Base-by-base conservation (phyloP, 64 coral and sea anemone genomes). In the Pachyseris speciosa region DNA sequence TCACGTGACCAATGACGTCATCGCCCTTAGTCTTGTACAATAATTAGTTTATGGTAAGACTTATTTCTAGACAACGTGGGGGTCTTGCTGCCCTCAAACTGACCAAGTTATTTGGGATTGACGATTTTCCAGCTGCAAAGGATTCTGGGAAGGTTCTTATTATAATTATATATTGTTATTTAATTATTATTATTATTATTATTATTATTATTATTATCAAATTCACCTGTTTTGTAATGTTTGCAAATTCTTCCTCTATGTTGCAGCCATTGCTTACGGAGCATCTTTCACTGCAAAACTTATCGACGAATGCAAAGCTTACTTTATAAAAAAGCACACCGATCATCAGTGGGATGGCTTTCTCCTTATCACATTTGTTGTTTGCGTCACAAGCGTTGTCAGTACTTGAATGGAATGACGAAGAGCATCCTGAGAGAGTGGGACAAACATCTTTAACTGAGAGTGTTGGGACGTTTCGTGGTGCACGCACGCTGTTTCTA, bases 401-500 rank as follows among this genome's bases (percentile, higher is more conserved):
- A 26, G 69, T 38, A 88, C 51, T 75, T 88, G 86, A 88, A 58
- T 75, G 37, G 22, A 59, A 59, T 26, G 53, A 88, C 2, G 29
- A 28, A 16, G 86, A 34, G 69, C 86, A 88, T 60, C 27, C 7
- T 33, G 67, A 57, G 2, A 88, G 69, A 26, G 67, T 75, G 22
- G 86, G 86, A n/a, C 86, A 88, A 88, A 88, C 70, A 88, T 88
- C 70, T 75, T 75, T 88, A 50, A 88, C 68, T 42, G 70, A 64
- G 0, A 88, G 33, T 47, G 28, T 39, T 22, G 86, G 86, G 20
- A 74, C 7, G 5, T 89, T 77, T 65, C 59, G 86, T 20, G 25
- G 1, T 63, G 86, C 71, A 53, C 3, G 53, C 86, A 89, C 31
- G 71, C 86, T 77, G 37, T 64, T 32, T 43, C 27, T 75, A 77